Base-by-base conservation (phyloP, 2,888 invertebrate species). In the Platycheirus rosarum region DNA sequence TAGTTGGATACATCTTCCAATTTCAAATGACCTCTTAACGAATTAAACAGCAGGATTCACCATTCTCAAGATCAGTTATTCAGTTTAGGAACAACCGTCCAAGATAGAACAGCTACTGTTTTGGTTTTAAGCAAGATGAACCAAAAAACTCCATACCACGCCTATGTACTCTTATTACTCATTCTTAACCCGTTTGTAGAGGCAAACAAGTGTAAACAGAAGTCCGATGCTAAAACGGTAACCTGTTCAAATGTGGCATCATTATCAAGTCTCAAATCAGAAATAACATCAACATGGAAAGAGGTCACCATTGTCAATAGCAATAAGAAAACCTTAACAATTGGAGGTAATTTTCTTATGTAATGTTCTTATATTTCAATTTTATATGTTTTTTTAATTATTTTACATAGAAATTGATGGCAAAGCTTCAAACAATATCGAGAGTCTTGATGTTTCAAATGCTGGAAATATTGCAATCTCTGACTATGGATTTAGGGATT, bases 401-500 rank as follows among this genome's bases (percentile, higher is more conserved):
- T 23, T 23, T 23, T 23, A 23, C n/a, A n/a, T n/a, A 23, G 23
- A 23, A 23, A 23, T 23, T 23, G 23, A 23, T 23, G 2, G 23
- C 3, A 23, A 23, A 23, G 23, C 3, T 6, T 23, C 6, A 23
- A 23, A 23, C 23, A 23, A 23, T 6, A 46, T 85, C 7, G 84
- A 69, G 32, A 42, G 71, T 0, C 73, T 90, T 35, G 89, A 90
- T 75, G 60, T 90, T 16, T 88, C 90, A 0, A 84, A 85, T 18
- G 86, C 85, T 14, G 86, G 86, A 1, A 23, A 6, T 23, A 6
- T 23, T 4, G 23, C 6, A 2, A 6, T 23, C 23, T 23, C 23
- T 4, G 23, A 23, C 2, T 23, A 23, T 23, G 23, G 23, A 23
- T 23, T 23, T 6, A 23, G 6, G 6, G 23, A 23, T 23, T 23